Evolutionary conservation across 2,113 vertebrate genomes (phyloP).

Genomic region (Chlorodrepanis virens): DNA sequence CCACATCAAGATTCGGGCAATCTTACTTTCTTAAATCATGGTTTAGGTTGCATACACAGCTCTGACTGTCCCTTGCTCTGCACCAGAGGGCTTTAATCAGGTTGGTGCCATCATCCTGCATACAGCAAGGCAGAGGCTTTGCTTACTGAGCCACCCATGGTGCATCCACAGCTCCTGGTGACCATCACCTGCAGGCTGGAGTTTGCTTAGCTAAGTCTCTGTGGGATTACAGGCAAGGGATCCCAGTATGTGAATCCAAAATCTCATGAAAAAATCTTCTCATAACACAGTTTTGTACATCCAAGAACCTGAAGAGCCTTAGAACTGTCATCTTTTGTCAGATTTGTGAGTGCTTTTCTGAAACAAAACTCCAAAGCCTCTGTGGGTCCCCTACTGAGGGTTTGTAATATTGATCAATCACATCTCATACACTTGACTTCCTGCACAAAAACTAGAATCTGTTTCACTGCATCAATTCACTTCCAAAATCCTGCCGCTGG

Average conservation of each 20-base stretch:
- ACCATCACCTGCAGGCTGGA: not conserved
- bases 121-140: not conserved
- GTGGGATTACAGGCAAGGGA: not conserved
- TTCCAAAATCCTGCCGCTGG: not conserved
- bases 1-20: not conserved
- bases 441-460: not conserved
- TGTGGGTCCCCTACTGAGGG: not conserved
- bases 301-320: not conserved
- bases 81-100: not conserved
- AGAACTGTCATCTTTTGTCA: not conserved
- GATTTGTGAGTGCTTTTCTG: not conserved
- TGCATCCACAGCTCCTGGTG: fast-evolving
- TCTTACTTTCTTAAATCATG: not conserved
- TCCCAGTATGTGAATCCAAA: not conserved
- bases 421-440: not conserved
- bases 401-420: not conserved
- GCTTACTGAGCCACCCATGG: not conserved
- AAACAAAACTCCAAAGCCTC: not conserved
- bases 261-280: not conserved
- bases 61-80: not conserved
- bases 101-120: not conserved
- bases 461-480: not conserved
- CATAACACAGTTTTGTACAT: not conserved
- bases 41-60: not conserved
- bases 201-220: not conserved